Conservation (phyloP, 2,797 vertebrate genomes). For the Microctenopoma lineatum region DNA sequence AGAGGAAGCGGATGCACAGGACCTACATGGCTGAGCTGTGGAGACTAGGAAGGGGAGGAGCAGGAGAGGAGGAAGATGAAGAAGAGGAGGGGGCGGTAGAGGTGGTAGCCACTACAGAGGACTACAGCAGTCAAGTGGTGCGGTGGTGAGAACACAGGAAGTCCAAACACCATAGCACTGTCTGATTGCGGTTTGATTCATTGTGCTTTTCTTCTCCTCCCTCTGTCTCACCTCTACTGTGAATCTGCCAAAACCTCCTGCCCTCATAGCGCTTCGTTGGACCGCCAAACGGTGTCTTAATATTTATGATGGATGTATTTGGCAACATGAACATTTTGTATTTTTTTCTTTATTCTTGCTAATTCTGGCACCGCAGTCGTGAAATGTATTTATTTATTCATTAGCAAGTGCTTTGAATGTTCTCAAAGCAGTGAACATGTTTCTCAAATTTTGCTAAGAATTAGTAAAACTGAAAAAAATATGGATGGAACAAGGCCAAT, state of each 20-base stretch:
- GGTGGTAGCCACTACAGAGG: constrained; percentile 86
- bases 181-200: constrained; percentile 35
- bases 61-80: constrained; percentile 79
- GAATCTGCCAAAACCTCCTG: constrained; percentile 64
- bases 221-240: constrained; percentile 50
- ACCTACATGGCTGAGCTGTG: constrained; percentile 80
- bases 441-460: constrained; percentile 40
- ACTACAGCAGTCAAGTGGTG: constrained; percentile 96
- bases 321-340: constrained; percentile 69
- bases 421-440: constrained; percentile 53
- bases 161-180: constrained; percentile 9
- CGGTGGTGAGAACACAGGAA: constrained; percentile 86
- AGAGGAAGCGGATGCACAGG: constrained; percentile 84
- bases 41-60: constrained; percentile 63
- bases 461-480: constrained; percentile 13
- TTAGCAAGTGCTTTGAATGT: constrained; percentile 66
- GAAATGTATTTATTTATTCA: constrained; percentile 59
- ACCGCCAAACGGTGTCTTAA: constrained; percentile 78
- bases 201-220: constrained; percentile 49
- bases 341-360: constrained; percentile 56
- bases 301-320: constrained; percentile 78
- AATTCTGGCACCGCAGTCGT: constrained; percentile 59
- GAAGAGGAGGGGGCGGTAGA: constrained; percentile 57
- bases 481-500: constrained; percentile 11
- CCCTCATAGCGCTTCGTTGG: constrained; percentile 48